Evolutionary conservation across 2,888 invertebrate genomes (phyloP).

Genomic region (Unio delphinus): DNA sequence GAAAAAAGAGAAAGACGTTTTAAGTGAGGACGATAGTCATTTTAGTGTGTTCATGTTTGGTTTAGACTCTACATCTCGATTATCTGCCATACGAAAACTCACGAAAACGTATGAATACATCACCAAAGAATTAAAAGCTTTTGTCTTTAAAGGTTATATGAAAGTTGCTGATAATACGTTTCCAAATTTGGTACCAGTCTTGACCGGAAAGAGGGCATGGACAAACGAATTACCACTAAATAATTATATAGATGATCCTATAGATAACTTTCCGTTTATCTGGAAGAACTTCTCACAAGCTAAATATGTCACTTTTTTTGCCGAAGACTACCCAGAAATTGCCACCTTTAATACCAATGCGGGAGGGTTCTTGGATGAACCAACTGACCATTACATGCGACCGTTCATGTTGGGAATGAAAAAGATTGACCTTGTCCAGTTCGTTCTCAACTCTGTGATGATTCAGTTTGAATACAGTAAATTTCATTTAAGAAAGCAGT

Average conservation of each 20-base stretch:
- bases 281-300: conserved; percentile 35
- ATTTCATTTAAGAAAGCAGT: conserved; percentile 29
- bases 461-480: conserved; percentile 37
- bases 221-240: conserved; percentile 27
- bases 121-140: conserved; percentile 27
- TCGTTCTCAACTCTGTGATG: conserved; percentile 27
- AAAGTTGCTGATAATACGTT: conserved; percentile 51
- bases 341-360: conserved; percentile 34
- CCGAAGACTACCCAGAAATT: conserved; percentile 42
- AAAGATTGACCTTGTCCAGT: conserved; percentile 24
- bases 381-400: conserved; percentile 47
- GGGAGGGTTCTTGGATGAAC: conserved; percentile 32
- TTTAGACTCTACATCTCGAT: conserved; percentile 43
- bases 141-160: conserved; percentile 44
- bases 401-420: conserved; percentile 41
- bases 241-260: conserved; percentile 14
- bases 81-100: conserved; percentile 43
- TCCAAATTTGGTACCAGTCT: conserved; percentile 40
- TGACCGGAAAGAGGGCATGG: conserved; percentile 41
- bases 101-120: conserved; percentile 46
- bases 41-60: conserved; percentile 46
- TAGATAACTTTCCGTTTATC: conserved; percentile 36
- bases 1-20: background rate
- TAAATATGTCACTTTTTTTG: conserved; percentile 35
- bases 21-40: conserved; percentile 8